A percentile compares a stretch with the other conserved stretches of the same genome.
Conservation (phyloP, 2,888 invertebrate species). For the Noctua janthe region DNA sequence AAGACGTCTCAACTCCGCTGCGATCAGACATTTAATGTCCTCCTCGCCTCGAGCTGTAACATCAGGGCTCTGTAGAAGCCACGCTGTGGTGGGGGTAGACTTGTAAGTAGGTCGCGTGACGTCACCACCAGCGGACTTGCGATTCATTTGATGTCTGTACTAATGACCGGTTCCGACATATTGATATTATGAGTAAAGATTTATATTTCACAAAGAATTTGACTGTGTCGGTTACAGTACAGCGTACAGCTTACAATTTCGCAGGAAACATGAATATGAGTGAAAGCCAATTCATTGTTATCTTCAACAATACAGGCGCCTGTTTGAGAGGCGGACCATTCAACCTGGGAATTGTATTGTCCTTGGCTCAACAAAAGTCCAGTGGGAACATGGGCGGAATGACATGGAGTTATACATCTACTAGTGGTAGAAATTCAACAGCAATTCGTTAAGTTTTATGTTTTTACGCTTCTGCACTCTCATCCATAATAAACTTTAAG, state of each 20-base stretch:
- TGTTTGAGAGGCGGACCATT: constrained; percentile 47
- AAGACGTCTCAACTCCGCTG: no score
- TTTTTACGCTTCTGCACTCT: no score
- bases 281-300: constrained; percentile 57
- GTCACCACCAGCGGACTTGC: no score
- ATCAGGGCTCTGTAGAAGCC: no score
- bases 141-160: no score
- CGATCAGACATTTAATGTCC: no score
- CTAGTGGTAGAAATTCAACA: not conserved
- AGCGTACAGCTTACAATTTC: constrained; percentile 29
- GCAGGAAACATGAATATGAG: constrained; percentile 20
- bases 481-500: no score
- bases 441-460: no score
- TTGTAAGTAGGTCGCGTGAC: no score
- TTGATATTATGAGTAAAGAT: not conserved
- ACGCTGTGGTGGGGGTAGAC: no score
- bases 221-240: constrained; percentile 11
- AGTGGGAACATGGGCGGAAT: constrained; percentile 20
- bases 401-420: not conserved
- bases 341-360: constrained; percentile 50
- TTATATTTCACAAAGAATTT: constrained; percentile 2
- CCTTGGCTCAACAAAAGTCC: constrained; percentile 18
- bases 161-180: no score
- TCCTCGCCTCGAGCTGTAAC: no score
- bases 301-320: constrained; percentile 44